Percentiles rank a stretch among this genome's conserved stretches.
Evolutionary conservation across 1,140 invertebrate genomes (phyloP).

Genomic region (Drosophila elegans): DNA sequence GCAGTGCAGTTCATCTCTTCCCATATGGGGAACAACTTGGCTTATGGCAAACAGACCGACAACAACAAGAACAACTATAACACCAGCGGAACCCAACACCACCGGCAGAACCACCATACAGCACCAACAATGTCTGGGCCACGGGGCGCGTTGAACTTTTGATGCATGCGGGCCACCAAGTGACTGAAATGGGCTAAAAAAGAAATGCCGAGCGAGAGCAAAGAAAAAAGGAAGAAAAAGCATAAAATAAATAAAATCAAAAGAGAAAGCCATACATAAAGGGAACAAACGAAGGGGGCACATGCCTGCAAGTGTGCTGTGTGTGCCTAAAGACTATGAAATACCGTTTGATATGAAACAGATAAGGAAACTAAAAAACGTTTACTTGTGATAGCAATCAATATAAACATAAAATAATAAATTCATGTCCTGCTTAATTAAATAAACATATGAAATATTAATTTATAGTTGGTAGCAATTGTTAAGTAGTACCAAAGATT

Average conservation of each 20-base stretch:
- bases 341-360: slow-evolving; percentile 5
- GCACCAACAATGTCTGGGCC: slow-evolving; percentile 58
- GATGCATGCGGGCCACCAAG: slow-evolving; percentile 68
- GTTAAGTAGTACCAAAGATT: too few relatives aligned
- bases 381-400: too few relatives aligned
- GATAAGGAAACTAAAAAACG: too few relatives aligned
- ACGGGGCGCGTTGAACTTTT: slow-evolving; percentile 73
- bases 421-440: too few relatives aligned
- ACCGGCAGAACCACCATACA: slow-evolving; percentile 8
- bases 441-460: too few relatives aligned
- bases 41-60: slow-evolving; percentile 57
- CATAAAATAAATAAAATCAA: slow-evolving; percentile 52
- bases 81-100: slow-evolving; percentile 2
- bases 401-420: too few relatives aligned
- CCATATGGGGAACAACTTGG: slow-evolving; percentile 40
- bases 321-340: background rate
- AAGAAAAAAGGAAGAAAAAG: slow-evolving; percentile 7
- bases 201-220: slow-evolving; percentile 13
- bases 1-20: slow-evolving; percentile 33
- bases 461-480: too few relatives aligned
- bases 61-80: slow-evolving; percentile 9
- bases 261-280: slow-evolving; percentile 38
- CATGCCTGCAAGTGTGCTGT: background rate
- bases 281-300: slow-evolving; percentile 1
- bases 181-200: slow-evolving; percentile 60